Evolutionary conservation across 2,113 vertebrate genomes (phyloP).

Genomic region (Edolisoma coerulescens): DNA sequence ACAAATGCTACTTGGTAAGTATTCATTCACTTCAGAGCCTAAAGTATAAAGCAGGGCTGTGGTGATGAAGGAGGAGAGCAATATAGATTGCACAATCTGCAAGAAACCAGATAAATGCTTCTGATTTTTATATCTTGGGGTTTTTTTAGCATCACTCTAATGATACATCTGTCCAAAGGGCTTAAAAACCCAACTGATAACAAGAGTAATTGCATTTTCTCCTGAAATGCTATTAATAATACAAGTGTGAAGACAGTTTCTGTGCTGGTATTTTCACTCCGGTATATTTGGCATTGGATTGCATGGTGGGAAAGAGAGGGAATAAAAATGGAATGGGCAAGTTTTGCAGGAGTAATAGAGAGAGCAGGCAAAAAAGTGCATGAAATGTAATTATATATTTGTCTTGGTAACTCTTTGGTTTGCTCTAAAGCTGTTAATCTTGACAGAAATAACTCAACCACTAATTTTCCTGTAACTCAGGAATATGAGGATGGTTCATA

Average conservation of each 20-base stretch:
- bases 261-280: not conserved
- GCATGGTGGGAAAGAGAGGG: not conserved
- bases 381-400: not conserved
- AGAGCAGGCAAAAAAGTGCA: not conserved
- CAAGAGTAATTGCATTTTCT: not conserved
- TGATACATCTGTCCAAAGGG: not conserved
- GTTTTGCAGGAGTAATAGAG: not conserved
- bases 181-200: not conserved
- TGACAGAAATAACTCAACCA: not conserved
- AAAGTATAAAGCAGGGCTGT: not conserved
- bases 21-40: not conserved
- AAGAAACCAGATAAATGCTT: not conserved
- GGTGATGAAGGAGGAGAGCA: not conserved
- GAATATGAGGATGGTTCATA: not conserved
- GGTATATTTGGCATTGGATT: not conserved
- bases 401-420: not conserved
- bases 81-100: not conserved
- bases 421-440: not conserved
- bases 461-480: not conserved
- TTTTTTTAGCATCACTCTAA: not conserved
- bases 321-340: not conserved
- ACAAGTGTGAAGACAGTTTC: not conserved
- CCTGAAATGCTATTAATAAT: not conserved
- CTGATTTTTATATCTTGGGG: not conserved
- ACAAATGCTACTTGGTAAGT: slow-evolving; percentile 97